Evolutionary conservation across 1,140 invertebrate species (phyloP).

Genomic region (Papilio dardanus): DNA sequence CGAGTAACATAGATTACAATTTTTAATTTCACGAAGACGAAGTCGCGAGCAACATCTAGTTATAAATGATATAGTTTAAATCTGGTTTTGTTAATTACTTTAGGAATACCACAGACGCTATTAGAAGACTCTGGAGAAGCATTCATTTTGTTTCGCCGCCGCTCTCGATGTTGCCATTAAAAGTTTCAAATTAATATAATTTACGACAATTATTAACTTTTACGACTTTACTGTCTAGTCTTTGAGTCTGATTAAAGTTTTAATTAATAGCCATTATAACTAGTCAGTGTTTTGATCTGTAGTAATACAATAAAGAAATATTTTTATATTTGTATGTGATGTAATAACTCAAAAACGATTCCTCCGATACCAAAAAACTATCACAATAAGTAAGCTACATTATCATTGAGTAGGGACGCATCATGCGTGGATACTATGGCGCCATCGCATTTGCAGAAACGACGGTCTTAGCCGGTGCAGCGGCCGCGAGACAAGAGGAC

Average conservation of each 20-base stretch:
- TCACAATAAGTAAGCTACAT: too few relatives aligned
- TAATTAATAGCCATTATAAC: not conserved
- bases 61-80: not conserved
- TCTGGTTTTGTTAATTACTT: slow-evolving; percentile 11
- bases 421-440: too few relatives aligned
- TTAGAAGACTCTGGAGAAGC: slow-evolving; percentile 29
- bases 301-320: not conserved
- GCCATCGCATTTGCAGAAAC: too few relatives aligned
- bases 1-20: too few relatives aligned
- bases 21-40: too few relatives aligned
- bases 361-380: too few relatives aligned
- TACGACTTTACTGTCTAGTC: slow-evolving; percentile 15
- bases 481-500: too few relatives aligned
- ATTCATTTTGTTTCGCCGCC: slow-evolving; percentile 24
- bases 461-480: too few relatives aligned
- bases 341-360: too few relatives aligned
- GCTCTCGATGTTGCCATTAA: slow-evolving; percentile 15
- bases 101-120: slow-evolving; percentile 21
- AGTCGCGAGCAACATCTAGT: too few relatives aligned
- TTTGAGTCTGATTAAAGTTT: not conserved
- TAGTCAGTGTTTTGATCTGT: not conserved
- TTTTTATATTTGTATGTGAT: too few relatives aligned
- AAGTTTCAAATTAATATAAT: slow-evolving; percentile 18
- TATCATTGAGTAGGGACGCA: not conserved
- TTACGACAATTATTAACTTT: slow-evolving; percentile 10